Conservation (phyloP, 1,140 invertebrate species). For the Zaprionus vittiger region DNA sequence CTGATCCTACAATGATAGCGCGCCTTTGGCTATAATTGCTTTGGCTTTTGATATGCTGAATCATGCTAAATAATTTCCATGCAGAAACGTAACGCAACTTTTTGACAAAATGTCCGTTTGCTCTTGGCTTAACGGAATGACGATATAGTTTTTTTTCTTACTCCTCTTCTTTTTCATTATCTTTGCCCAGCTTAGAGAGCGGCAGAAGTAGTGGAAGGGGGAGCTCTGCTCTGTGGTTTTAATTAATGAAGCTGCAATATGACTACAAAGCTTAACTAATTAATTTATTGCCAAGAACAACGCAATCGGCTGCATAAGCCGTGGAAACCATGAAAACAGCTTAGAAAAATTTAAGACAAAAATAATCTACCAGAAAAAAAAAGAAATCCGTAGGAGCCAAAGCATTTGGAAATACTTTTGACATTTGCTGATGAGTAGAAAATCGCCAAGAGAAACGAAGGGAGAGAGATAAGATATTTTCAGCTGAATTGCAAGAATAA, state of each 20-base stretch:
- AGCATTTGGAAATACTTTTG: conserved; percentile 15
- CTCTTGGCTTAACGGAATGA: conserved; percentile 25
- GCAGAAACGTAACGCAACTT: conserved; percentile 25
- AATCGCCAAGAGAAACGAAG: neutral
- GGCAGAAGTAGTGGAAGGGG: neutral
- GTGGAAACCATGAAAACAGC: conserved; percentile 25
- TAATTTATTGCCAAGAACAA: conserved; percentile 46
- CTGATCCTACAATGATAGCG: conserved; percentile 36
- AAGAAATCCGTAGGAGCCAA: neutral
- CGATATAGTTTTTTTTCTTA: conserved; percentile 16
- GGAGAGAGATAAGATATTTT: neutral
- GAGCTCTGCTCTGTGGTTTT: conserved; percentile 12
- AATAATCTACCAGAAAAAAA: neutral
- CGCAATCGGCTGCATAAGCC: conserved; percentile 23
- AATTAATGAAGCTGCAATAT: conserved; percentile 52
- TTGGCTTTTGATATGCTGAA: conserved; percentile 51
- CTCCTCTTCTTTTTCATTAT: conserved; percentile 32
- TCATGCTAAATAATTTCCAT: conserved; percentile 55
- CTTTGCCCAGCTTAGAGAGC: conserved; percentile 19
- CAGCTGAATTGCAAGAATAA: neutral
- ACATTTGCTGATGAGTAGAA: conserved; percentile 2
- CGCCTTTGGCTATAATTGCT: conserved; percentile 46
- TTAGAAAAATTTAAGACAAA: neutral
- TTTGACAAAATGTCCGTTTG: conserved; percentile 43
- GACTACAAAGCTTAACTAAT: conserved; percentile 49